A percentile compares a stretch with the other conserved stretches of the same genome.
phyloP scores from a whole-genome alignment of 2,888 invertebrate genomes.

The Zootermopsis nevadensis region DNA sequence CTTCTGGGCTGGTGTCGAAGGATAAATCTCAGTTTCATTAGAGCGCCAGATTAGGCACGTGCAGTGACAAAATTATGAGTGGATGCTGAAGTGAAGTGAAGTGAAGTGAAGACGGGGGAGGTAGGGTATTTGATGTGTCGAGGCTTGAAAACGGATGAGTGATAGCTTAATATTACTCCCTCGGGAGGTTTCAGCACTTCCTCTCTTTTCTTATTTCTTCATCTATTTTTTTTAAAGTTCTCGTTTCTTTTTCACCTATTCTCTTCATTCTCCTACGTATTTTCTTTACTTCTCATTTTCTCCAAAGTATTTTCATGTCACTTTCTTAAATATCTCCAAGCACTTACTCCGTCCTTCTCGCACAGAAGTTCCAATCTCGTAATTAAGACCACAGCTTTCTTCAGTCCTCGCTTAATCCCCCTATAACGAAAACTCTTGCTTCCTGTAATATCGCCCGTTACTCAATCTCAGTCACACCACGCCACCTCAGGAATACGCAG shows the following conservation, averaged over 20 bases:
- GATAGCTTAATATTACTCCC: conserved; percentile 29
- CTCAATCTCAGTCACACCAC: background rate
- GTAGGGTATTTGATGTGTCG: background rate
- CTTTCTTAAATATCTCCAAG: background rate
- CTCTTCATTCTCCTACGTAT: background rate
- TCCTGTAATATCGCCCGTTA: background rate
- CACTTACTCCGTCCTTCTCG: background rate
- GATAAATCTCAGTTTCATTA: background rate
- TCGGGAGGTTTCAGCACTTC: background rate
- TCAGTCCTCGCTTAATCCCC: background rate
- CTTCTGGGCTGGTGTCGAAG: too few species aligned
- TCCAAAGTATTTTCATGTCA: too few species aligned
- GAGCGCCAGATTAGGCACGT: background rate
- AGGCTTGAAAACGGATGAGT: conserved; percentile 5
- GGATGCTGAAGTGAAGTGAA: background rate
- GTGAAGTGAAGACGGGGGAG: background rate
- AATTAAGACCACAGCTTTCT: background rate
- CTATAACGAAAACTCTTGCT: conserved; percentile 12
- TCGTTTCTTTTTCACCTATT: background rate
- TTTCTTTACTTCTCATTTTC: background rate
- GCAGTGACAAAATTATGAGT: background rate
- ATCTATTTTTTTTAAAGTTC: background rate
- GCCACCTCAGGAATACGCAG: background rate
- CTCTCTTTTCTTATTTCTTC: background rate
- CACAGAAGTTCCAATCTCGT: background rate